These are phyloP conservation scores for Pollenia amentaria DNA, from an alignment of 2,888 invertebrate genomes.

Conservation along the genomic window DNA sequence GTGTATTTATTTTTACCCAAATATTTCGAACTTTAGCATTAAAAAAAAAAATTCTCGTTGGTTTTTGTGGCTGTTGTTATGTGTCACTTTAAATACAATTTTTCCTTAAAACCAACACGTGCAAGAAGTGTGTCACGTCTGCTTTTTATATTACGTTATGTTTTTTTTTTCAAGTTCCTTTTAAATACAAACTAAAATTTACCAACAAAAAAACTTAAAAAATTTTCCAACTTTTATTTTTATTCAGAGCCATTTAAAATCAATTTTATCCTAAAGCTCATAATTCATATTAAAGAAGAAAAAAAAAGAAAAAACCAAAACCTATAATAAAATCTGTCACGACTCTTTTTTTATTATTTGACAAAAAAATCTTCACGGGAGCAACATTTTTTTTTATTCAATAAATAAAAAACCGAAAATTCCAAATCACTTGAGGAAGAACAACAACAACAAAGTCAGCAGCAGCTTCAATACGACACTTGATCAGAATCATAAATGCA, in stretches of 20 bases:
- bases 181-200: slow-evolving; percentile 42
- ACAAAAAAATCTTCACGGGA: slow-evolving; percentile 72
- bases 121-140: slow-evolving; percentile 79
- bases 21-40: slow-evolving; percentile 1
- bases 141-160: slow-evolving; percentile 35
- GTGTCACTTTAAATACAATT: slow-evolving; percentile 31
- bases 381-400: slow-evolving; percentile 64
- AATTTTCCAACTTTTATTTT: slow-evolving; percentile 14
- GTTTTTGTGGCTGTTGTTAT: background rate
- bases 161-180: slow-evolving; percentile 16
- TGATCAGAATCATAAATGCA: slow-evolving; percentile 63
- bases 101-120: slow-evolving; percentile 73
- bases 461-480: slow-evolving; percentile 48
- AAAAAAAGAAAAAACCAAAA: slow-evolving; percentile 20
- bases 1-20: slow-evolving; percentile 19
- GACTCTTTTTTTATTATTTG: slow-evolving; percentile 25
- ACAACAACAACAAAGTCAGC: slow-evolving; percentile 45
- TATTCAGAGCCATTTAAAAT: slow-evolving; percentile 46
- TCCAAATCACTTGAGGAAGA: slow-evolving; percentile 41
- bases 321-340: slow-evolving; percentile 66
- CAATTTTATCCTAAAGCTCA: slow-evolving; percentile 66
- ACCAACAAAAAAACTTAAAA: slow-evolving; percentile 24
- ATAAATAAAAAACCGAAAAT: slow-evolving; percentile 54
- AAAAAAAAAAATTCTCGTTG: background rate
- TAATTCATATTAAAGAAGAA: slow-evolving; percentile 62